Evolutionary conservation across 2,113 vertebrate genomes (phyloP).

Genomic region (Bettongia penicillata): DNA sequence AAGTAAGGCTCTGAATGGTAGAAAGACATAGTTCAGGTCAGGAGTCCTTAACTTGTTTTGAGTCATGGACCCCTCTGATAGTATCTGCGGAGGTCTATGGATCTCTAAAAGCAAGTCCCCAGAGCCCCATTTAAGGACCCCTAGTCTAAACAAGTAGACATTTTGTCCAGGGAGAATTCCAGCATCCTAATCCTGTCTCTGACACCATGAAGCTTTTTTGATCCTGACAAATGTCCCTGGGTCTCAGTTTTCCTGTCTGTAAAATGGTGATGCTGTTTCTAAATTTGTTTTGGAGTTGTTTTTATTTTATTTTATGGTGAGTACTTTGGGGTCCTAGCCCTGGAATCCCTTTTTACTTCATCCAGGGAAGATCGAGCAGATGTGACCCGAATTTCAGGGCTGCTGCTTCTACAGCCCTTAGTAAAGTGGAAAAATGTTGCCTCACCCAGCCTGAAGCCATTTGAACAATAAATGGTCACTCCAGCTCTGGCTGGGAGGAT

Average conservation of each 20-base stretch:
- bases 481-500: not conserved
- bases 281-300: not conserved
- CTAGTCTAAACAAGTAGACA: not conserved
- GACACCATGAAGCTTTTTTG: not conserved
- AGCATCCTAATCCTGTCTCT: not conserved
- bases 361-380: not conserved
- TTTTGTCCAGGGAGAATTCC: not conserved
- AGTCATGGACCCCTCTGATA: not conserved
- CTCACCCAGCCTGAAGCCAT: constrained; percentile 33
- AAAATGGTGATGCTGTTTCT: not conserved
- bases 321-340: not conserved
- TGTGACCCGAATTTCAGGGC: not conserved
- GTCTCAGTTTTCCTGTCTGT: constrained; percentile 60
- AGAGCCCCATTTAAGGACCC: not conserved
- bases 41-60: not conserved
- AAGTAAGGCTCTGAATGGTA: not conserved
- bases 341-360: not conserved
- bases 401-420: constrained; percentile 17
- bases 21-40: not conserved
- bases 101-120: not conserved
- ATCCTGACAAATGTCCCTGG: not conserved
- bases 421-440: constrained; percentile 57
- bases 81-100: not conserved
- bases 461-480: constrained; percentile 20
- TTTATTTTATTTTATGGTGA: not conserved